These are phyloP conservation scores for Metopolophium dirhodum DNA, from an alignment of 1,140 invertebrate genomes.

Conservation along the genomic window DNA sequence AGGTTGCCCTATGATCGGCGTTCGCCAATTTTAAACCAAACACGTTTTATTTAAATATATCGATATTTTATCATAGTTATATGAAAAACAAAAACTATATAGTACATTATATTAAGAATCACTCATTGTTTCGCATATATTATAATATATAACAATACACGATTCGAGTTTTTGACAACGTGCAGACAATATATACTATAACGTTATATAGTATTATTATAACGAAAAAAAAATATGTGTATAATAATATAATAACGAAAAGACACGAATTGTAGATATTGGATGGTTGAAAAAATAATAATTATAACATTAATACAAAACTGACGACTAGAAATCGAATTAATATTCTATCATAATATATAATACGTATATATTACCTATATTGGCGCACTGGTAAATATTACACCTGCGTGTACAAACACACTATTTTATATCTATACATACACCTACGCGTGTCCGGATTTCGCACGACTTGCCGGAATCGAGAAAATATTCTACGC, in stretches of 20 bases:
- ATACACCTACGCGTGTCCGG: constrained; percentile 20
- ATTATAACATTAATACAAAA: background rate
- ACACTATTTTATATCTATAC: background rate
- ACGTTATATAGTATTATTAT: background rate
- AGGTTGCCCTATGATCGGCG: background rate
- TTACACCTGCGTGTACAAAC: background rate
- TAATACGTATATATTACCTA: background rate
- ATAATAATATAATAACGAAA: background rate
- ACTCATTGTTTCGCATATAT: background rate
- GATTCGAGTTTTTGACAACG: constrained; percentile 20
- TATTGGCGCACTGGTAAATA: background rate
- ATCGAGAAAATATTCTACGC: constrained; percentile 29
- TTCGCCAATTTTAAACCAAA: background rate
- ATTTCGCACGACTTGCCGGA: constrained; percentile 36
- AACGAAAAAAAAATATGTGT: background rate
- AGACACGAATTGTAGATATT: background rate
- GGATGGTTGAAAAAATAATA: background rate
- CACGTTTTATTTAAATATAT: constrained; percentile 15
- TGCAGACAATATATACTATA: background rate
- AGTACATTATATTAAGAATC: background rate
- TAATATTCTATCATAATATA: background rate
- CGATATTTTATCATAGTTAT: background rate
- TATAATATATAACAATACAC: background rate
- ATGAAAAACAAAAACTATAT: background rate
- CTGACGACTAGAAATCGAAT: background rate